These are phyloP conservation scores for Pachyramphus minor DNA, from an alignment of 2,113 vertebrate species.

Conservation along the genomic window DNA sequence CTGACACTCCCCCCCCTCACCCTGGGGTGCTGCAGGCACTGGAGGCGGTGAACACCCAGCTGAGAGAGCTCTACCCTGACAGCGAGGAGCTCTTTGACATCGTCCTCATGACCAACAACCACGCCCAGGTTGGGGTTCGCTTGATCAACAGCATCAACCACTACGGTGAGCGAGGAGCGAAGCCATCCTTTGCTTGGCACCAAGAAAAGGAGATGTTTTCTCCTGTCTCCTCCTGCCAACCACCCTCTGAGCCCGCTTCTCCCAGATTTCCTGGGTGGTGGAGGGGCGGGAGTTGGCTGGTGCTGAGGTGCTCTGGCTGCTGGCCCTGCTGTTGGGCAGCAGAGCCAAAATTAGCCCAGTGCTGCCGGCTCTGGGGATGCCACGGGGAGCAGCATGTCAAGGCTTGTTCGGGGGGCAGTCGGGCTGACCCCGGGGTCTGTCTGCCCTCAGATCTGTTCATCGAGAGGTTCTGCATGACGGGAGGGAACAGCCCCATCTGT, in stretches of 20 bases:
- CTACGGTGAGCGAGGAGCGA: slow-evolving; percentile 75
- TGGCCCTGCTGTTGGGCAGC: not conserved
- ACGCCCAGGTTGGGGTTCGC: slow-evolving; percentile 89
- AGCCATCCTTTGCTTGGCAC: accelerated
- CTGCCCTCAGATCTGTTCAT: slow-evolving; percentile 83
- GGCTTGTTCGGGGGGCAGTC: not conserved
- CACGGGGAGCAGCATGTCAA: accelerated
- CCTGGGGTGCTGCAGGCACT: slow-evolving; percentile 79
- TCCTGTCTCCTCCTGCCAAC: not conserved
- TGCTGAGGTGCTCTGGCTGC: not conserved
- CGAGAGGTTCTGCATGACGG: slow-evolving; percentile 95
- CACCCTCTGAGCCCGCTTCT: accelerated
- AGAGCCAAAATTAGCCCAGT: too few species aligned
- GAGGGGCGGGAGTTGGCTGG: not conserved
- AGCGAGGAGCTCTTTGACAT: slow-evolving; percentile 94
- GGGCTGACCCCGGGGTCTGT: not conserved
- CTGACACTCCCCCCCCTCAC: not conserved
- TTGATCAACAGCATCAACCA: slow-evolving; percentile 97
- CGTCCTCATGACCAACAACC: slow-evolving; percentile 95
- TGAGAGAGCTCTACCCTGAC: slow-evolving; percentile 88
- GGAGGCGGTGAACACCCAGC: slow-evolving; percentile 86
- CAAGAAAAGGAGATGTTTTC: not conserved
- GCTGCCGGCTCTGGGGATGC: not conserved
- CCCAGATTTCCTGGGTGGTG: not conserved
- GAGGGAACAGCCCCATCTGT: slow-evolving; percentile 92